Evolutionary conservation across 92 coral and sea anemone species (phyloP).

Genomic region (Paragorgia papillata): DNA sequence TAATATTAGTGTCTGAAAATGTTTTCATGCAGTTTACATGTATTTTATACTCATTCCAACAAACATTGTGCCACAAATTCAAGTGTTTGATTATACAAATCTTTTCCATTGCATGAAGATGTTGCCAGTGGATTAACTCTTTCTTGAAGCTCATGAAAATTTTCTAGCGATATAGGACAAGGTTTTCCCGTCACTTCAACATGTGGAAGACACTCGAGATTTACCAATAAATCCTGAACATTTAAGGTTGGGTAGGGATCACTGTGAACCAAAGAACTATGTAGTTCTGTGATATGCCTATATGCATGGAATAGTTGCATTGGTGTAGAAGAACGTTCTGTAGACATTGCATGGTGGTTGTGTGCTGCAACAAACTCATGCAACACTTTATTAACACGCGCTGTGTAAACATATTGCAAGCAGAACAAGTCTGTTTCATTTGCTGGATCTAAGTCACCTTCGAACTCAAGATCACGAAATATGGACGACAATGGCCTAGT

Average conservation of each 20-base stretch:
- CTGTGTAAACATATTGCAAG: conserved; percentile 48
- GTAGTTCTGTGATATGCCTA: conserved; percentile 52
- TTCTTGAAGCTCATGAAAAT: conserved; percentile 40
- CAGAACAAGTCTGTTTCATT: conserved; percentile 54
- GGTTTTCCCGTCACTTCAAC: conserved; percentile 38
- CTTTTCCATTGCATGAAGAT: conserved; percentile 35
- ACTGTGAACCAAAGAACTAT: conserved; percentile 33
- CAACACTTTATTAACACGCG: conserved; percentile 52
- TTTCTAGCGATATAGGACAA: conserved; percentile 48
- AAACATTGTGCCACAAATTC: conserved; percentile 33
- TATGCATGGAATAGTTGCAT: conserved; percentile 54
- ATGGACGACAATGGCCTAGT: conserved; percentile 51
- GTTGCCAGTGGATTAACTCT: conserved; percentile 34
- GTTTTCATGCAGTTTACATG: no score
- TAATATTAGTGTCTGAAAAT: no score
- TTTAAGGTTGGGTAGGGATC: conserved; percentile 46
- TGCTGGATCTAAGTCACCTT: conserved; percentile 43
- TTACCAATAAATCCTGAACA: conserved; percentile 39
- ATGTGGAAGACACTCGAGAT: conserved; percentile 37
- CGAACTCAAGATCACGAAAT: conserved; percentile 49
- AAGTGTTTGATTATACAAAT: conserved; percentile 5
- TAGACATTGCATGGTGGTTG: conserved; percentile 53
- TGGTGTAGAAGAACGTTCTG: conserved; percentile 55
- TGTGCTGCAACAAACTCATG: conserved; percentile 52
- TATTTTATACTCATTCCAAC: conserved; percentile 5